phyloP scores from a whole-genome alignment of 2,888 invertebrate species.

The Lithophane socia region DNA sequence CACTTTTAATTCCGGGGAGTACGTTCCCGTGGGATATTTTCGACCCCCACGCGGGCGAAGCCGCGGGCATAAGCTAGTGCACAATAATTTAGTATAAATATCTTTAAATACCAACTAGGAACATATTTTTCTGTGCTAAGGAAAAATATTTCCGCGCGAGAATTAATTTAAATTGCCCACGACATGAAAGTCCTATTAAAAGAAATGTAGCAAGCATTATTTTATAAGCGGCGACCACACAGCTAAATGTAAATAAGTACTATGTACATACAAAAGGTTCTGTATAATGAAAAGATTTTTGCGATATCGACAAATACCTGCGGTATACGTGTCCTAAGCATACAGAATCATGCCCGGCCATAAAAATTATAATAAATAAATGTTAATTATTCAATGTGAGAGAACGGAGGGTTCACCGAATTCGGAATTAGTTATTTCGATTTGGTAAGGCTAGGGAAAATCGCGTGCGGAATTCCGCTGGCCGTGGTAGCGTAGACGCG shows the following conservation, averaged over 20 bases:
- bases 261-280: constrained; percentile 29
- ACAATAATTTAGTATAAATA: not conserved
- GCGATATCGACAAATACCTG: constrained; percentile 37
- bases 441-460: not conserved
- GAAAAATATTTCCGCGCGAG: not conserved
- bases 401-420: not conserved
- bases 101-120: not conserved
- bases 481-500: not conserved
- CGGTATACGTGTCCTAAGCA: constrained; percentile 41
- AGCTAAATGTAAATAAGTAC: constrained; percentile 33
- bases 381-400: constrained; percentile 31
- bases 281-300: constrained; percentile 29
- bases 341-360: constrained; percentile 18
- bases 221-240: constrained; percentile 6
- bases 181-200: constrained; percentile 4
- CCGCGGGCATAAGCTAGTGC: not conserved
- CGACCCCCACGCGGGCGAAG: too few relatives aligned
- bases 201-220: constrained; percentile 22
- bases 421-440: constrained; percentile 3
- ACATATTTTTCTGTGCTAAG: too few relatives aligned
- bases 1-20: not conserved
- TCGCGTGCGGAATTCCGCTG: too few relatives aligned
- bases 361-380: constrained; percentile 54
- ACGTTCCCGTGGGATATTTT: not conserved
- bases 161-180: constrained; percentile 26